Base-by-base conservation (phyloP, 2,888 invertebrate genomes). In the Nemotelus pantherinus region DNA sequence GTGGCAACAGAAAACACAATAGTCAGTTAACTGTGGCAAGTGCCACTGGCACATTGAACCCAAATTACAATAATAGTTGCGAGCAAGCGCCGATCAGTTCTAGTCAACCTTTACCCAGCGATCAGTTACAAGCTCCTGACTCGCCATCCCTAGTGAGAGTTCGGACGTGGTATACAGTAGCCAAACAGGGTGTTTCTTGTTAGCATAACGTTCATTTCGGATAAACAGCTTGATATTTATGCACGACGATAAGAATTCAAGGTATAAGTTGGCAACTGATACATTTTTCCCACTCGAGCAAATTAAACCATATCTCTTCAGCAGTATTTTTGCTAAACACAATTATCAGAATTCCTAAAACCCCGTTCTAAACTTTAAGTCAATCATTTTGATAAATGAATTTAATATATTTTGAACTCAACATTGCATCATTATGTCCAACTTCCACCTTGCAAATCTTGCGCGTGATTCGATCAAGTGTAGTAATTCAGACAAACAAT, bases 141-240 rank as follows among this genome's bases (percentile, higher is more conserved):
- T 86, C 87, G 57, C 87, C 87, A 45, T 87, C 87, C 55, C 81
- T 87, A 83, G 87, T 87, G 68, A 85, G 83, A 79, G 87, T 87
- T 80, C 85, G 86, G 82, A 85, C 86, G 77, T 87, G 87, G 87
- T 87, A 87, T 72, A 87, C 87, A 74, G 87, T 87, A 81, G 86
- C 87, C 81, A 87, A 87, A 82, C 87, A 87, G 84, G 87, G 87
- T 81, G 85, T 87, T 81, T 87, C 87, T 81, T 87, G 87, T 85
- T 87, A 86, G 83, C 82, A 77, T 78, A 65, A n/a, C 39, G 45
- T 45, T 72, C 25, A 57, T 58, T 57, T 57, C 50, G 67, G 48
- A 48, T 48, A 39, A 60, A 60, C 58, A 7, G 9, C 50, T 25
- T 25, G 25, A 25, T 25, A 25, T 25, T 25, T 25, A 25, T 25